Conservation (phyloP, 1,140 invertebrate species). For the Diabrotica virgifera region DNA sequence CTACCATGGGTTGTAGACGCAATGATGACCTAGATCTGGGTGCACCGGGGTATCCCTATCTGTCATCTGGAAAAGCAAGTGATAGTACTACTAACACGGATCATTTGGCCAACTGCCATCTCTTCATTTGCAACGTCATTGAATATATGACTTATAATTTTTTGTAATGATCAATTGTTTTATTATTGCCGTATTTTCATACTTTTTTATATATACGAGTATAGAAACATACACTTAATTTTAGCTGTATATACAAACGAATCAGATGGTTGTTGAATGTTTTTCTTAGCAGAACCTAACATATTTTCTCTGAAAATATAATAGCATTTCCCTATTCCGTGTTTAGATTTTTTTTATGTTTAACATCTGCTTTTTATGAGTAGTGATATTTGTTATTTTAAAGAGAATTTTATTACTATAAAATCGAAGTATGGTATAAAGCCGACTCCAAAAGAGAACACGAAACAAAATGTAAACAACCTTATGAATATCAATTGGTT, state of each 20-base stretch:
- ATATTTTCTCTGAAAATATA: conserved; percentile 1
- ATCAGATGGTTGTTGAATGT: not conserved
- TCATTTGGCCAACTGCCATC: too few relatives aligned
- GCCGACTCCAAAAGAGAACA: not conserved
- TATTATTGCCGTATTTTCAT: too few relatives aligned
- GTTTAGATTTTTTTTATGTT: conserved; percentile 1
- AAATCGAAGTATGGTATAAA: conserved; percentile 3
- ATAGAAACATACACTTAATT: not conserved
- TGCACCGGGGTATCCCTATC: too few relatives aligned
- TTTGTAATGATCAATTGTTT: too few relatives aligned
- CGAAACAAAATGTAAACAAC: not conserved
- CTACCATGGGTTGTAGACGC: too few relatives aligned
- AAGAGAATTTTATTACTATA: conserved; percentile 3
- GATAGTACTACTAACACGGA: too few relatives aligned
- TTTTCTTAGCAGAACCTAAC: not conserved
- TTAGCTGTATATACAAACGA: not conserved
- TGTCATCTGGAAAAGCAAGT: too few relatives aligned
- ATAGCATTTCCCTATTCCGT: not conserved
- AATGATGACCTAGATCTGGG: too few relatives aligned
- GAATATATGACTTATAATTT: too few relatives aligned
- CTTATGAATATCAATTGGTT: conserved; percentile 3
- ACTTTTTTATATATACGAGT: too few relatives aligned
- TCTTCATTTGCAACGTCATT: too few relatives aligned
- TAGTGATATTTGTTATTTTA: conserved; percentile 3
- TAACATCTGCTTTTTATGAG: not conserved